Percentiles rank a stretch among this genome's conserved stretches.
Conservation (phyloP, 2,797 vertebrate species). For the Myioborus melanocephalus region DNA sequence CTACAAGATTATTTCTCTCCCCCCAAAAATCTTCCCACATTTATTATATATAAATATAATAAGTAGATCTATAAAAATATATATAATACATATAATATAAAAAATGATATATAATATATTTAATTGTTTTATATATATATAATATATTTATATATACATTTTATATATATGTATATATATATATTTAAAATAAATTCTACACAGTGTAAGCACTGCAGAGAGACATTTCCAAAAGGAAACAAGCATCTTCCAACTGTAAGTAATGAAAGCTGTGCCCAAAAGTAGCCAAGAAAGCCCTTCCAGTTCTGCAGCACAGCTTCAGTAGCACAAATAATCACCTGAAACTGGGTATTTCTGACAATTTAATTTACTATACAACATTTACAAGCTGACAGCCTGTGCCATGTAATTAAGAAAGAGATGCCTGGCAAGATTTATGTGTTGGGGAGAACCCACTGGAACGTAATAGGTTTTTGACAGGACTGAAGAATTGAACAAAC, state of each 20-base stretch:
- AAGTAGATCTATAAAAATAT: too few relatives aligned
- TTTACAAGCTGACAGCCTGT: conserved; percentile 18
- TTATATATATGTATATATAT: too few relatives aligned
- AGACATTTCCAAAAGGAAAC: too few relatives aligned
- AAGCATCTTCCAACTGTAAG: background rate
- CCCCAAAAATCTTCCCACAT: background rate
- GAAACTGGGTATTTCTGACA: background rate
- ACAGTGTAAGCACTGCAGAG: too few relatives aligned
- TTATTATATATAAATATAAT: too few relatives aligned
- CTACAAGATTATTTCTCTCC: background rate
- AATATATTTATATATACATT: too few relatives aligned
- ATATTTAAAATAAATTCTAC: too few relatives aligned
- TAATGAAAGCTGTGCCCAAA: background rate
- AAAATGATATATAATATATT: too few relatives aligned
- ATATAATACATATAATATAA: too few relatives aligned
- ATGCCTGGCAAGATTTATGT: conserved; percentile 51
- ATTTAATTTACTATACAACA: conserved; percentile 24
- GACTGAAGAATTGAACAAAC: background rate
- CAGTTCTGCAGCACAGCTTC: background rate
- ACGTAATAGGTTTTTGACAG: conserved; percentile 25
- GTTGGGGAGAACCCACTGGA: background rate
- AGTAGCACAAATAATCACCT: background rate
- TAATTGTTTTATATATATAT: too few relatives aligned
- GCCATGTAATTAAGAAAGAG: conserved; percentile 58
- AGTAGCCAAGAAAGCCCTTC: background rate